These are phyloP conservation scores for Brachyrhaphis roseni DNA, from an alignment of 2,797 vertebrate genomes.

Conservation along the genomic window DNA sequence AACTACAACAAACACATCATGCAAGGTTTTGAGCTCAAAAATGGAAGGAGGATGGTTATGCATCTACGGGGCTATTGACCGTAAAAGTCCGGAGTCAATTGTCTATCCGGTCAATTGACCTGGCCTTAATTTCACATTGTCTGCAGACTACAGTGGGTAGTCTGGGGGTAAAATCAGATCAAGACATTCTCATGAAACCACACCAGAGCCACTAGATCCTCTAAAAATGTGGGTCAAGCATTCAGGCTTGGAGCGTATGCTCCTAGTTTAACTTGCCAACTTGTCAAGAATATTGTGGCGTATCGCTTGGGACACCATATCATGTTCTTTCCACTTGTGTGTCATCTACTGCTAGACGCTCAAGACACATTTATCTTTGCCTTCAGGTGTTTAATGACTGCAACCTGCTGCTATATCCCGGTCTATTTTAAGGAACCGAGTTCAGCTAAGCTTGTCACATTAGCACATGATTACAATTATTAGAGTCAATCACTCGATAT, in stretches of 20 bases:
- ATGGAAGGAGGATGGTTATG: background rate
- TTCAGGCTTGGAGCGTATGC: background rate
- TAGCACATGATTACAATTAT: background rate
- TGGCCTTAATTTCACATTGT: background rate
- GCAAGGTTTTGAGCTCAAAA: background rate
- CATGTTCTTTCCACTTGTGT: background rate
- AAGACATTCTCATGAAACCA: background rate
- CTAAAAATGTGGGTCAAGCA: slow-evolving; percentile 7
- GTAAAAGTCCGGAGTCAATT: background rate
- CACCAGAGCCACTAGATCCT: background rate
- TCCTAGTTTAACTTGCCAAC: slow-evolving; percentile 1
- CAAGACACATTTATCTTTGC: background rate
- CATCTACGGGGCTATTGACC: background rate
- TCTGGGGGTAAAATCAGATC: background rate
- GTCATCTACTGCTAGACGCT: background rate
- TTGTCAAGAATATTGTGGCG: background rate
- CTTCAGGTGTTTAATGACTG: background rate
- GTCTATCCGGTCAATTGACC: background rate
- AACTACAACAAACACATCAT: background rate
- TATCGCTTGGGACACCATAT: background rate
- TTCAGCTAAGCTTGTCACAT: background rate
- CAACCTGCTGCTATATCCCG: background rate
- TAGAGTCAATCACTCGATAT: background rate
- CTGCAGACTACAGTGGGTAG: background rate
- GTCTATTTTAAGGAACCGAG: background rate